A percentile compares a stretch with the other conserved stretches of the same genome.
phyloP scores from a whole-genome alignment of 2,797 vertebrate genomes.

The Ibycter americanus region DNA sequence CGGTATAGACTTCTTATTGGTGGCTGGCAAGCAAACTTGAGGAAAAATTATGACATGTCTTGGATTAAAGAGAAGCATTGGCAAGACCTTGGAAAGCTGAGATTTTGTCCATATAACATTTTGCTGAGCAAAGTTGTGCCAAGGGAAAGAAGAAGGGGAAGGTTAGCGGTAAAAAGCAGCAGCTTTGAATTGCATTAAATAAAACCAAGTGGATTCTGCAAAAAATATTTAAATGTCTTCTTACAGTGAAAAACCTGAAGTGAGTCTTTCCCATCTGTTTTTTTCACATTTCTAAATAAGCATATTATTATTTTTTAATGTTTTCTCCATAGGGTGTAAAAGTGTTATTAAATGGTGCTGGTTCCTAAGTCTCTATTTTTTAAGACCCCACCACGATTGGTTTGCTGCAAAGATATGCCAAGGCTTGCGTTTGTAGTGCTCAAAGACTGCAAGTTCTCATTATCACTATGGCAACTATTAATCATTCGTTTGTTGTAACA shows the following conservation, averaged over 20 bases:
- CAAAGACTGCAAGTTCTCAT: constrained; percentile 35
- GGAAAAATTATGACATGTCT: not conserved
- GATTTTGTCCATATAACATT: not conserved
- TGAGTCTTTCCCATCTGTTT: not conserved
- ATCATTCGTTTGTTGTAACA: constrained; percentile 48
- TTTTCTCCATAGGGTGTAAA: not conserved
- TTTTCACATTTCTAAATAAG: not conserved
- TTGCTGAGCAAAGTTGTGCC: not conserved
- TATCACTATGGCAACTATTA: constrained; percentile 69
- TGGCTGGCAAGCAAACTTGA: not conserved
- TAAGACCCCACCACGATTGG: not conserved
- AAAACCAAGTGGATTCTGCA: not conserved
- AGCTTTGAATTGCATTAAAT: not conserved
- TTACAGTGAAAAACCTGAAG: not conserved
- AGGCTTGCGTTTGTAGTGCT: not conserved
- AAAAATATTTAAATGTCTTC: not conserved
- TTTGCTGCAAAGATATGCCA: constrained; percentile 27
- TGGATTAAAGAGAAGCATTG: not conserved
- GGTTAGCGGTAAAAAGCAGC: not conserved
- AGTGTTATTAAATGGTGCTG: not conserved
- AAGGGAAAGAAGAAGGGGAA: not conserved
- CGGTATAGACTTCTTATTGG: not conserved
- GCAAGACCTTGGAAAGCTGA: not conserved
- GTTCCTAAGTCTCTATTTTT: constrained; percentile 4
- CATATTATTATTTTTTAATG: not conserved